Conservation (phyloP, 2,797 vertebrate species). For the Clarias fuscus region DNA sequence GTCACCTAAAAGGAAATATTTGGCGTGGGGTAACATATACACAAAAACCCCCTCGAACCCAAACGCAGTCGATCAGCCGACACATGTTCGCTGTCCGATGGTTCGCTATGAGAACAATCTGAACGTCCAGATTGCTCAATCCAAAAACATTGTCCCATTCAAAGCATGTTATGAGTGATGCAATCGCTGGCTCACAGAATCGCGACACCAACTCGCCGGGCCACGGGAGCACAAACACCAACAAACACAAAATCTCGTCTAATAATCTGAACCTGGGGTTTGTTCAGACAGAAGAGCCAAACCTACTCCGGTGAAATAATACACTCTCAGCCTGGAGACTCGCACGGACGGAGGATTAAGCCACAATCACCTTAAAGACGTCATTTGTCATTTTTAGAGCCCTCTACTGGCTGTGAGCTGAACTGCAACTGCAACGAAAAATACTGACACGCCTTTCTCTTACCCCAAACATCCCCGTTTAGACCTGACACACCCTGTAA, state of each 20-base stretch:
- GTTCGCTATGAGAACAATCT: conserved; percentile 15
- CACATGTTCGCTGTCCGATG: conserved; percentile 12
- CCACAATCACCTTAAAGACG: not conserved
- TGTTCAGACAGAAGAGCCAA: not conserved
- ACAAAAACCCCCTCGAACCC: not conserved
- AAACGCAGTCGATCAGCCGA: not conserved
- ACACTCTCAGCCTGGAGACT: not conserved
- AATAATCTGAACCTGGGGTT: not conserved
- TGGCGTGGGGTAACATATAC: not conserved
- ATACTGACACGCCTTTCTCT: too few species aligned
- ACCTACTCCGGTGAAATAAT: not conserved
- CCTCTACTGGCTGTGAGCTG: not conserved
- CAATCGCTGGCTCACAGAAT: not conserved
- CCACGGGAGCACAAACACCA: not conserved
- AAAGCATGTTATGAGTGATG: not conserved
- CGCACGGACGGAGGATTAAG: not conserved
- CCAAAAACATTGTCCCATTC: conserved; percentile 18
- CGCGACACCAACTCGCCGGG: not conserved
- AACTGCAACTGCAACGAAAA: not conserved
- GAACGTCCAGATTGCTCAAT: conserved; percentile 32
- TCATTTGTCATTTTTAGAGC: not conserved
- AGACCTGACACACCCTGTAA: not conserved
- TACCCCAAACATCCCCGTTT: not conserved
- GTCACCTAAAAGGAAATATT: conserved; percentile 4
- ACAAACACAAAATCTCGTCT: not conserved